A percentile compares a stretch with the other conserved stretches of the same genome.
These are phyloP conservation scores for Archilochus colubris DNA, from an alignment of 2,113 vertebrate species.

Conservation along the genomic window DNA sequence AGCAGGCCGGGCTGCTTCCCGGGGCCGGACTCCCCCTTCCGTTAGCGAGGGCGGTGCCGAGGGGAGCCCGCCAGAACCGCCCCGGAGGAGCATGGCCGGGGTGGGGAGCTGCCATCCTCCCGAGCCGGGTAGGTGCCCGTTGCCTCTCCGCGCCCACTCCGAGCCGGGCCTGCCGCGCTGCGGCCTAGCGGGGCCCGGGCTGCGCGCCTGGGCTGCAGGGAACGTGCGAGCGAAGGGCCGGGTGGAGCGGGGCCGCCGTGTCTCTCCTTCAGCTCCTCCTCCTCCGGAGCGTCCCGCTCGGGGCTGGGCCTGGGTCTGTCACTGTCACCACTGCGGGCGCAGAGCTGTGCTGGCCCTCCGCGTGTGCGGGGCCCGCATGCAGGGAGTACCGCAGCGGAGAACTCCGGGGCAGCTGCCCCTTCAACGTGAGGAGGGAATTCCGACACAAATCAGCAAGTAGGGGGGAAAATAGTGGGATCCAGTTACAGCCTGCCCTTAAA, in stretches of 20 bases:
- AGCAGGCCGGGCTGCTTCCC: neutral
- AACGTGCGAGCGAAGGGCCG: too few relatives aligned
- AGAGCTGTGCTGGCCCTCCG: accelerated
- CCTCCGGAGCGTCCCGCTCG: accelerated
- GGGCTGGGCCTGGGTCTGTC: neutral
- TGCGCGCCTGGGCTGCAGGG: too few relatives aligned
- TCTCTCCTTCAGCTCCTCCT: neutral
- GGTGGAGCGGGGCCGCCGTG: neutral
- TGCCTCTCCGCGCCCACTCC: neutral
- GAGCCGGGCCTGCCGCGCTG: too few relatives aligned
- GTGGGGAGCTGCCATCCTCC: neutral
- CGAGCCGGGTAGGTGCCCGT: constrained; percentile 15
- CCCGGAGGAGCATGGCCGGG: constrained; percentile 1
- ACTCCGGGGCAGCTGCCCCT: accelerated
- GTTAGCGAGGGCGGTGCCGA: neutral
- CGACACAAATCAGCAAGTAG: too few relatives aligned
- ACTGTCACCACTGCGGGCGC: accelerated
- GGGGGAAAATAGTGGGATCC: neutral
- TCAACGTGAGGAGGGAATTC: neutral
- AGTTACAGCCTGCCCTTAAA: neutral
- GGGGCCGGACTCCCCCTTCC: neutral
- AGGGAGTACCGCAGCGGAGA: accelerated
- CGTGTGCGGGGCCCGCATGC: accelerated
- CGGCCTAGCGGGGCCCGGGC: neutral
- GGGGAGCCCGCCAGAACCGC: neutral